Conservation (phyloP, 2,797 vertebrate species). For the Poecilia velifera region DNA sequence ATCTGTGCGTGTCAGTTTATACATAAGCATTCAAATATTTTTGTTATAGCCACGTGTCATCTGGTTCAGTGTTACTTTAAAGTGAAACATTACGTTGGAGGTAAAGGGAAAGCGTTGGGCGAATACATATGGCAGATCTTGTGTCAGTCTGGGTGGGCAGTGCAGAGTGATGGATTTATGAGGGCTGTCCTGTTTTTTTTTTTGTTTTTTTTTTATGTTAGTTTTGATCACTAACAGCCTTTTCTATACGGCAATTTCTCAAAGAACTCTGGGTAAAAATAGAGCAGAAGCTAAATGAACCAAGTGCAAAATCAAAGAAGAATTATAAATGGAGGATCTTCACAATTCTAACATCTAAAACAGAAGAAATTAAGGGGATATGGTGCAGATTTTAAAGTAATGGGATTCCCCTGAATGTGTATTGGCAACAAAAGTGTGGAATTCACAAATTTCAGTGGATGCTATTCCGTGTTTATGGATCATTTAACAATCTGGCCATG, state of each 20-base stretch:
- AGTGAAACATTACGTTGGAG: constrained; percentile 1
- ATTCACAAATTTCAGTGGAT: neutral
- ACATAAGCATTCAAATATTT: constrained; percentile 36
- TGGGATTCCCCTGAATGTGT: neutral
- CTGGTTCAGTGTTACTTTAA: constrained; percentile 40
- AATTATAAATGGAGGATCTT: neutral
- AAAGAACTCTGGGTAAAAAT: neutral
- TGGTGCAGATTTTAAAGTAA: neutral
- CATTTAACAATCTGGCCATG: neutral
- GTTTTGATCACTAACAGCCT: neutral
- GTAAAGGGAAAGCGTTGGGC: neutral
- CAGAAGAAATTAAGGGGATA: neutral
- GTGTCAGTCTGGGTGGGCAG: neutral
- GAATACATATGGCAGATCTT: neutral
- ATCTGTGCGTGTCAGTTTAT: constrained; percentile 27
- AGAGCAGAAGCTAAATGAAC: neutral
- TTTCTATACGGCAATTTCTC: neutral
- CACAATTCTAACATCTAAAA: neutral
- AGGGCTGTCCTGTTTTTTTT: neutral
- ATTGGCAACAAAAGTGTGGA: neutral
- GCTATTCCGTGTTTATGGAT: neutral
- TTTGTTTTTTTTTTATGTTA: neutral
- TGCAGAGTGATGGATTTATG: neutral
- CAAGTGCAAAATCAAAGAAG: neutral
- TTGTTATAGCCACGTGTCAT: constrained; percentile 23